Percentiles rank a stretch among this genome's conserved stretches.
These are phyloP conservation scores for Henricia sp. DNA, from an alignment of 53 echinoderm and acorn worm species.

Conservation along the genomic window DNA sequence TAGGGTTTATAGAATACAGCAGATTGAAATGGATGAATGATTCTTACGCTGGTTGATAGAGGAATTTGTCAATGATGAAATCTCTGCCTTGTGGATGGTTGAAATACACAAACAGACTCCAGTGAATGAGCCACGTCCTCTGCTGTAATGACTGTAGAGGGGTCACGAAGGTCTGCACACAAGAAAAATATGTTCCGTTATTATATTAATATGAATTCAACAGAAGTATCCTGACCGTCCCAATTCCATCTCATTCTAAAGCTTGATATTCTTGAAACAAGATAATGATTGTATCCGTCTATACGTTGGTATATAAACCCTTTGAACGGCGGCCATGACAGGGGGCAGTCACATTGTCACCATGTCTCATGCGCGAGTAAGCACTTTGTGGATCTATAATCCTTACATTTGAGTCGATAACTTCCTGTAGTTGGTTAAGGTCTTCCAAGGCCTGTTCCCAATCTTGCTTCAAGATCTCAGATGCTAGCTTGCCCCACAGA, in stretches of 20 bases:
- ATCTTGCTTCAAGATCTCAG: conserved; percentile 95
- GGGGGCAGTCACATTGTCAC: too few relatives aligned
- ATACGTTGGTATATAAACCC: too few relatives aligned
- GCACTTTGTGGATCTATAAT: too few relatives aligned
- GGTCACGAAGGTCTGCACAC: conserved; percentile 79
- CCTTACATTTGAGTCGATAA: conserved; percentile 93
- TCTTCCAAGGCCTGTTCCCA: conserved; percentile 97
- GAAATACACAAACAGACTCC: conserved; percentile 99
- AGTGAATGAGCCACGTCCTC: conserved; percentile 96
- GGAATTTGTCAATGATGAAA: conserved; percentile 95
- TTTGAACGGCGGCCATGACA: too few relatives aligned
- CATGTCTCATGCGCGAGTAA: too few relatives aligned
- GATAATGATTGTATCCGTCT: too few relatives aligned
- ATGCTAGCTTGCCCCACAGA: conserved; percentile 96
- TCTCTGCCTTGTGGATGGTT: conserved; percentile 95
- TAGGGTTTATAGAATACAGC: too few relatives aligned
- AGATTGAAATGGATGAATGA: not conserved
- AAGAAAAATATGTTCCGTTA: too few relatives aligned
- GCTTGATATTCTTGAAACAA: too few relatives aligned
- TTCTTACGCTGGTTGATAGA: conserved; percentile 97
- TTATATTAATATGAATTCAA: too few relatives aligned
- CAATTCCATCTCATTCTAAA: too few relatives aligned
- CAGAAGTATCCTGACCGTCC: too few relatives aligned
- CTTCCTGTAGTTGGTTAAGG: conserved; percentile 87
- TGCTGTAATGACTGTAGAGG: conserved; percentile 92